A percentile compares a stretch with the other conserved stretches of the same genome.
Evolutionary conservation across 1,140 invertebrate species (phyloP).

Genomic region (Drosophila sucinea): DNA sequence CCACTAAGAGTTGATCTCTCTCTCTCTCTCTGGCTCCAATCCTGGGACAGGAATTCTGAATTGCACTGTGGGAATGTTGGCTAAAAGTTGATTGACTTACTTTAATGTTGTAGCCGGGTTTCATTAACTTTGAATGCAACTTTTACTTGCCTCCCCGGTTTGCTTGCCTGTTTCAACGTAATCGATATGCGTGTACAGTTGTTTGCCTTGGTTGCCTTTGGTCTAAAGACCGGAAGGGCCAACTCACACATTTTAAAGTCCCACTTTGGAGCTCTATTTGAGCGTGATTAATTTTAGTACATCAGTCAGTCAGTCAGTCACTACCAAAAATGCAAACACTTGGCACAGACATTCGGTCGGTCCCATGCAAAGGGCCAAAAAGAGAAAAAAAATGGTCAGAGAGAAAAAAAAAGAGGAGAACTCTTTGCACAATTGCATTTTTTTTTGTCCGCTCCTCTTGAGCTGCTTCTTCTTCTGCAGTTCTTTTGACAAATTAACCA

Average conservation of each 20-base stretch:
- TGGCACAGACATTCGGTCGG: slow-evolving; percentile 42
- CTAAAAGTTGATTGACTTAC: slow-evolving; percentile 70
- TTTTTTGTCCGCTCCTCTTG: slow-evolving; percentile 20
- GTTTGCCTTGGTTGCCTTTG: slow-evolving; percentile 6
- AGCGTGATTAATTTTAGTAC: slow-evolving; percentile 74
- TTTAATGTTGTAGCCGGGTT: slow-evolving; percentile 31
- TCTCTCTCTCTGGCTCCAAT: slow-evolving; percentile 29
- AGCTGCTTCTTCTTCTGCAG: not conserved
- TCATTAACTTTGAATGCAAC: slow-evolving; percentile 61
- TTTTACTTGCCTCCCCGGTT: slow-evolving; percentile 30
- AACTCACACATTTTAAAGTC: slow-evolving; percentile 46
- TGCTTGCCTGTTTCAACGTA: slow-evolving; percentile 33
- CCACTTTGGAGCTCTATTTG: slow-evolving; percentile 69
- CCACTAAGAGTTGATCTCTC: slow-evolving; percentile 13
- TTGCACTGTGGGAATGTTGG: slow-evolving; percentile 69
- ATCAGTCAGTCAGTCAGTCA: slow-evolving; percentile 68
- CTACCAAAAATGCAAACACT: slow-evolving; percentile 54
- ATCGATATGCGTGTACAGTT: slow-evolving; percentile 74
- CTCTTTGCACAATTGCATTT: slow-evolving; percentile 50
- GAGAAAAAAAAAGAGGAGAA: slow-evolving; percentile 14
- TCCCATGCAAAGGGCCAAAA: slow-evolving; percentile 21
- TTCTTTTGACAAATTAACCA: slow-evolving; percentile 68
- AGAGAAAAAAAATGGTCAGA: slow-evolving; percentile 10
- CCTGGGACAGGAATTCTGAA: slow-evolving; percentile 57
- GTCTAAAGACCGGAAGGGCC: slow-evolving; percentile 60